Percentiles rank a stretch among this genome's conserved stretches.
Evolutionary conservation across 2,888 invertebrate genomes (phyloP).

Genomic region (Chaetogeoica ovagalla): DNA sequence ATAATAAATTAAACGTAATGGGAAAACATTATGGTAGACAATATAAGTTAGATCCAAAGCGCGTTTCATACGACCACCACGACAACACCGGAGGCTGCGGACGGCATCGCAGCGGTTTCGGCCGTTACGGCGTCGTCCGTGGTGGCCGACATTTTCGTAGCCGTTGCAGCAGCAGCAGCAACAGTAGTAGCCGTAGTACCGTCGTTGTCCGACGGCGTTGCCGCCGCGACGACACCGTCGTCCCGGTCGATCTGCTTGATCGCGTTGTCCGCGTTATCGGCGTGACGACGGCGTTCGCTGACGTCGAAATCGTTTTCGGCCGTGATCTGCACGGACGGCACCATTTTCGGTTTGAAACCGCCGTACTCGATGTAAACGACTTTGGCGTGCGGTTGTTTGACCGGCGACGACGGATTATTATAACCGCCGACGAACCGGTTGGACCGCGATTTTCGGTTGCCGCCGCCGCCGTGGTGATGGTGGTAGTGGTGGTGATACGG

Average conservation of each 20-base stretch:
- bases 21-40: no score
- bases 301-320: background rate
- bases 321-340: conserved; percentile 71
- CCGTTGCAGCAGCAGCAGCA: background rate
- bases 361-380: conserved; percentile 73
- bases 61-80: conserved; percentile 23
- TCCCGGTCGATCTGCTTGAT: background rate
- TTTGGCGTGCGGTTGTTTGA: conserved; percentile 24
- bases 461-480: background rate
- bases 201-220: background rate
- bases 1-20: no score
- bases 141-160: background rate
- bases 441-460: conserved; percentile 29
- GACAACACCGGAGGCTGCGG: conserved; percentile 1
- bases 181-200: background rate
- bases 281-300: background rate
- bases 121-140: background rate
- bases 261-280: background rate
- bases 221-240: background rate
- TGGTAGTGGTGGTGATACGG: background rate
- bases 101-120: background rate
- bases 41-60: no score
- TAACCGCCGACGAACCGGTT: conserved; percentile 29
- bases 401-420: background rate
- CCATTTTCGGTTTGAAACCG: conserved; percentile 78